A percentile compares a stretch with the other conserved stretches of the same genome.
Evolutionary conservation across 2,113 vertebrate genomes (phyloP).

Genomic region (Phaethon lepturus): DNA sequence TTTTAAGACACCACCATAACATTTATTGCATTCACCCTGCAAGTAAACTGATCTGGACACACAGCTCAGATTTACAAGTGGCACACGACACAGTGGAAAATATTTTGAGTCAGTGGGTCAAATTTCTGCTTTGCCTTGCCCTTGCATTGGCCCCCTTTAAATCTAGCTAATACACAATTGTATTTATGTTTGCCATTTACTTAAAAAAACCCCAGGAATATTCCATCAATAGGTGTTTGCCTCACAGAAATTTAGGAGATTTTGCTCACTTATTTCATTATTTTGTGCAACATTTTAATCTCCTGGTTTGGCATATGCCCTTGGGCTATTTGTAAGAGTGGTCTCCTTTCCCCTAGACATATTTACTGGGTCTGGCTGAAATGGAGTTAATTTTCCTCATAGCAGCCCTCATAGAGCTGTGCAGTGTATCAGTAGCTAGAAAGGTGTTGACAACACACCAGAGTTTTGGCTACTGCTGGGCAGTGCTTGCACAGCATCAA

Average conservation of each 20-base stretch:
- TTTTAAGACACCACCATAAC: not conserved
- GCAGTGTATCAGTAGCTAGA: too few species aligned
- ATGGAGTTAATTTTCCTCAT: too few species aligned
- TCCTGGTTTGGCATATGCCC: not conserved
- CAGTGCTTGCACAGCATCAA: too few species aligned
- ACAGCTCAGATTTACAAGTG: not conserved
- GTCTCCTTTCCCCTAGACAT: not conserved
- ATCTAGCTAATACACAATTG: not conserved
- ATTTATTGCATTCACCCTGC: not conserved
- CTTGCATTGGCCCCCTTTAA: not conserved
- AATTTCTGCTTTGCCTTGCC: not conserved
- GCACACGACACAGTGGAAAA: not conserved
- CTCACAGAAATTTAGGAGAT: not conserved
- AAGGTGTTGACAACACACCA: too few species aligned
- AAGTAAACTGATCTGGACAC: not conserved
- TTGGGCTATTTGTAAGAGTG: not conserved
- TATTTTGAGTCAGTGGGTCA: not conserved
- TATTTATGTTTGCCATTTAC: not conserved
- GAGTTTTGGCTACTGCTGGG: too few species aligned
- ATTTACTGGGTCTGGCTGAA: too few species aligned
- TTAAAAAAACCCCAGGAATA: not conserved
- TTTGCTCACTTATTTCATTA: not conserved
- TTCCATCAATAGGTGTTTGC: not conserved
- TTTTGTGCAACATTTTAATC: not conserved
- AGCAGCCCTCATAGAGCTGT: too few species aligned